These are phyloP conservation scores for Desmophyllum pertusum DNA, from an alignment of 92 coral and sea anemone species.

Conservation along the genomic window DNA sequence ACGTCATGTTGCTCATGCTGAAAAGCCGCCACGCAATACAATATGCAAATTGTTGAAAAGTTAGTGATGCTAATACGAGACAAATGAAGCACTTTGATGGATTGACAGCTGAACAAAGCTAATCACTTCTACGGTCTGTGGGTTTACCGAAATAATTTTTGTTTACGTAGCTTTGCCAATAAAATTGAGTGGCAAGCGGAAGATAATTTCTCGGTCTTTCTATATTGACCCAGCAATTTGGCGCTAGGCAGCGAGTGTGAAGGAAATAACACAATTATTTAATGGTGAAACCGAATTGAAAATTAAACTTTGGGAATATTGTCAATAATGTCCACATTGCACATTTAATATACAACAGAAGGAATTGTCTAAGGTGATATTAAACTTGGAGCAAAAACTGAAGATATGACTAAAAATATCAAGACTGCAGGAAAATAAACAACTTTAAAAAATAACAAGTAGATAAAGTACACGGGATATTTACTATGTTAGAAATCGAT, in stretches of 20 bases:
- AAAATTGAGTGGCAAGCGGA: neutral
- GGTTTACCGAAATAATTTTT: neutral
- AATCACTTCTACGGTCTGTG: neutral
- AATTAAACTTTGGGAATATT: neutral
- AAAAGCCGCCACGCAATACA: neutral
- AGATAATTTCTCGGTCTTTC: too few relatives aligned
- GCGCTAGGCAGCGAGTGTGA: neutral
- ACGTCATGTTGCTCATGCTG: neutral
- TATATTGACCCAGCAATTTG: neutral
- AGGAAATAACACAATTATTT: neutral
- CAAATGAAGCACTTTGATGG: neutral
- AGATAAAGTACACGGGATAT: neutral
- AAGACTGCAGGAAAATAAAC: neutral
- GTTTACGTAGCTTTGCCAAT: slow-evolving; percentile 20
- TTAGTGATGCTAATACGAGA: neutral
- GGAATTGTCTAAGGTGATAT: too few relatives aligned
- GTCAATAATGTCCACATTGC: neutral
- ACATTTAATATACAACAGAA: neutral
- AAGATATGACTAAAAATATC: neutral
- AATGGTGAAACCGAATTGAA: neutral
- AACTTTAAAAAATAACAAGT: neutral
- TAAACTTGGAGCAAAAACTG: too few relatives aligned
- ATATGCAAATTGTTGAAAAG: slow-evolving; percentile 32
- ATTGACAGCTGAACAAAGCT: slow-evolving; percentile 12
- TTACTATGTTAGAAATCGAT: neutral